phyloP scores from a whole-genome alignment of 35 echinoderm and acorn worm species.

The Lytechinus variegatus region DNA sequence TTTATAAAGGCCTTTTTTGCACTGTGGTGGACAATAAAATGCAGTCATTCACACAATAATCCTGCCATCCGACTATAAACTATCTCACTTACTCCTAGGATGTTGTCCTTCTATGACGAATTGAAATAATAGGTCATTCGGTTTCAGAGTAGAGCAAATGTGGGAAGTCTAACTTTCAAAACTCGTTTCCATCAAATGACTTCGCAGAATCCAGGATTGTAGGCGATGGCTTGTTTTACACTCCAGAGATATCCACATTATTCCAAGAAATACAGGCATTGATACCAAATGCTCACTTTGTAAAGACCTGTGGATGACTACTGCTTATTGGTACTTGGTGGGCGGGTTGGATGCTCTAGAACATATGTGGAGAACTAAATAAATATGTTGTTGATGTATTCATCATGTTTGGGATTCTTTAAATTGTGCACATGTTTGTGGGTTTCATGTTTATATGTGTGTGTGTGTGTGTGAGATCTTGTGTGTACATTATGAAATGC shows the following conservation, averaged over 20 bases:
- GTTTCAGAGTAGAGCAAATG: background rate
- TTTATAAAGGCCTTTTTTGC: background rate
- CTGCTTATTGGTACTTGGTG: background rate
- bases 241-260: background rate
- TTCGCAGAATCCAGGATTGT: background rate
- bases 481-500: constrained; percentile 31
- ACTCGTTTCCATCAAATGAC: background rate
- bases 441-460: background rate
- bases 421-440: background rate
- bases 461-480: background rate
- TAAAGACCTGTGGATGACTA: background rate
- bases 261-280: background rate
- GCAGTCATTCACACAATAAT: background rate
- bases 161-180: background rate
- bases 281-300: background rate
- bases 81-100: background rate
- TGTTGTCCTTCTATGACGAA: background rate
- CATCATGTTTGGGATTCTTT: background rate
- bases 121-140: background rate
- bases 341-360: background rate
- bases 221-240: background rate
- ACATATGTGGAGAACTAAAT: background rate
- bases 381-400: background rate
- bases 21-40: background rate
- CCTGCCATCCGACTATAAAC: background rate